Conservation (phyloP, 2,113 vertebrate species). For the Mustela nigripes region DNA sequence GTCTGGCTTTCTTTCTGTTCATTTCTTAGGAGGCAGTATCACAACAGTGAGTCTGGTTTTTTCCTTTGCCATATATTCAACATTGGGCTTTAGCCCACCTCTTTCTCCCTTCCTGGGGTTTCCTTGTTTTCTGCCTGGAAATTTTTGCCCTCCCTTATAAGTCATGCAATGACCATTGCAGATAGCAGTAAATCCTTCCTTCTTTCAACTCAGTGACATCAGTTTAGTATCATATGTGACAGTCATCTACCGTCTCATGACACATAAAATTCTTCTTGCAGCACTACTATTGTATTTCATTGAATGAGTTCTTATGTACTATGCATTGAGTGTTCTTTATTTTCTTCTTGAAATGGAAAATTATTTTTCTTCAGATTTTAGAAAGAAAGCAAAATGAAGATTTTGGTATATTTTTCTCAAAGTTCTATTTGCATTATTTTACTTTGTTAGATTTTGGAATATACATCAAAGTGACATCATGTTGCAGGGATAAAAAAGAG, state of each 20-base stretch:
- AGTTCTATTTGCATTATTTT: constrained; percentile 17
- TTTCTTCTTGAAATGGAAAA: not conserved
- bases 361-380: not conserved
- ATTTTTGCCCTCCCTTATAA: not conserved
- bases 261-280: not conserved
- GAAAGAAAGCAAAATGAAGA: not conserved
- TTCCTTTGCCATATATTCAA: not conserved
- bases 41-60: not conserved
- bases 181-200: not conserved
- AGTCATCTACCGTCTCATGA: not conserved
- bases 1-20: not conserved
- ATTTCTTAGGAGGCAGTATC: not conserved
- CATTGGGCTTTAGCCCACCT: not conserved
- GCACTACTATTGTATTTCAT: not conserved
- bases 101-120: not conserved
- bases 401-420: not conserved
- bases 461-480: not conserved
- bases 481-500: not conserved
- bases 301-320: not conserved
- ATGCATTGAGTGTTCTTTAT: not conserved
- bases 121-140: not conserved
- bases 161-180: not conserved
- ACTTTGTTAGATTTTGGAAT: not conserved
- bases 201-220: not conserved
- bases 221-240: not conserved